Evolutionary conservation across 2,888 invertebrate genomes (phyloP).

Genomic region (Muschampia plurimacula): DNA sequence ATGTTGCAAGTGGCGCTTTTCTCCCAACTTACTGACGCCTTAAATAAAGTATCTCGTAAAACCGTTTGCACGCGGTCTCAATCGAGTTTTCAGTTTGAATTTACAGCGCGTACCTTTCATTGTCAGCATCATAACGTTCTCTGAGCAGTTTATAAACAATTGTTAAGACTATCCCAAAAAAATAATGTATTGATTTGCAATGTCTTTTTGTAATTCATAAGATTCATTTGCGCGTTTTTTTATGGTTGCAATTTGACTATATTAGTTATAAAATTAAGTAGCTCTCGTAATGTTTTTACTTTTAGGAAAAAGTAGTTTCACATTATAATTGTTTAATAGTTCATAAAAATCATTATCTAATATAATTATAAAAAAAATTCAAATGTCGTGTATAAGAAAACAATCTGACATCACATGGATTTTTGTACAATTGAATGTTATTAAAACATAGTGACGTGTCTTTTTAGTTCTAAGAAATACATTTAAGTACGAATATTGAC

Average conservation of each 20-base stretch:
- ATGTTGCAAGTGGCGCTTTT: background rate
- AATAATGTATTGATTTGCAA: background rate
- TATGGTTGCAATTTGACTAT: background rate
- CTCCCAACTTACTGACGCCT: background rate
- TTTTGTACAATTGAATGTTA: constrained; percentile 35
- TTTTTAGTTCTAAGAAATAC: constrained; percentile 49
- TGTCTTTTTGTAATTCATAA: background rate
- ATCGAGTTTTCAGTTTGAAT: background rate
- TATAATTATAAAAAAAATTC: constrained; percentile 17
- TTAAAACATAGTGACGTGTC: constrained; percentile 17
- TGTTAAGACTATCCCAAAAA: constrained; percentile 15
- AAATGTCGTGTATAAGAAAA: constrained; percentile 30
- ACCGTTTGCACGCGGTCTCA: background rate
- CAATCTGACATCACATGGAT: constrained; percentile 32
- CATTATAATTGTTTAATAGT: background rate
- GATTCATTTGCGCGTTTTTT: constrained; percentile 10
- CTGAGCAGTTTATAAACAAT: constrained; percentile 32
- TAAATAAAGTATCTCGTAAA: background rate
- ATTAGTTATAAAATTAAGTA: constrained; percentile 22
- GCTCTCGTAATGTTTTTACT: background rate
- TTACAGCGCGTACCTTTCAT: constrained; percentile 23
- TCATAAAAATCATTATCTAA: constrained; percentile 12
- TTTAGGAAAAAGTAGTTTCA: background rate
- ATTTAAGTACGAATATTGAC: constrained; percentile 80
- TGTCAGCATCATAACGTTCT: constrained; percentile 22